Percentiles rank a stretch among this genome's conserved stretches.
Conservation (phyloP, 2,888 invertebrate species). For the Cactoblastis cactorum region DNA sequence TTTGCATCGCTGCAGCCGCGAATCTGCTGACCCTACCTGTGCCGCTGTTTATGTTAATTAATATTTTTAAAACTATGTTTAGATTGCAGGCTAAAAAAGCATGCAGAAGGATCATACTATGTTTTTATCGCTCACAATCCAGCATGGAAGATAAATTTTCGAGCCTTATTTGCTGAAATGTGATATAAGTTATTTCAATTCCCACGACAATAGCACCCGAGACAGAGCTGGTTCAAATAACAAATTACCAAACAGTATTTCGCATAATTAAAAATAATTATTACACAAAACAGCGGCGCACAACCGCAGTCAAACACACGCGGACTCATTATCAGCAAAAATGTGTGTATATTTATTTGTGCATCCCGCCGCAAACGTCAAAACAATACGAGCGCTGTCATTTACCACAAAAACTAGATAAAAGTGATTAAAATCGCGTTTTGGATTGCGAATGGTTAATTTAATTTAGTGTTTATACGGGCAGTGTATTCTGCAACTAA, state of each 20-base stretch:
- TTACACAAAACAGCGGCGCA: constrained; percentile 43
- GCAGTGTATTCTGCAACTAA: neutral
- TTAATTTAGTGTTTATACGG: neutral
- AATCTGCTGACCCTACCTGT: constrained; percentile 55
- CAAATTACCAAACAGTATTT: neutral
- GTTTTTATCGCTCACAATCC: too few species aligned
- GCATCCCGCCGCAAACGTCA: constrained; percentile 52
- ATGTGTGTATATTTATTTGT: constrained; percentile 60
- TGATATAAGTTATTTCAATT: too few species aligned
- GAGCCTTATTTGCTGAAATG: too few species aligned
- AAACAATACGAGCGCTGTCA: constrained; percentile 52
- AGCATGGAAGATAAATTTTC: too few species aligned
- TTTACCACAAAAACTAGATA: constrained; percentile 72
- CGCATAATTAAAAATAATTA: constrained; percentile 58
- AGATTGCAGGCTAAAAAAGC: too few species aligned
- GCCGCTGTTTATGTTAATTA: constrained; percentile 61
- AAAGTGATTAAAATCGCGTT: constrained; percentile 50
- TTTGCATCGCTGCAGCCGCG: constrained; percentile 42
- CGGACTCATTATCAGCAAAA: constrained; percentile 75
- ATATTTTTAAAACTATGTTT: constrained; percentile 41
- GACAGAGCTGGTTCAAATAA: too few species aligned
- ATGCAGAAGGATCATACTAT: too few species aligned
- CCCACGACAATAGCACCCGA: too few species aligned
- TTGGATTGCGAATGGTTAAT: constrained; percentile 22
- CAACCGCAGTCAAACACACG: constrained; percentile 75